phyloP scores from a whole-genome alignment of 2,888 invertebrate genomes.

The Eremobia ochroleuca region DNA sequence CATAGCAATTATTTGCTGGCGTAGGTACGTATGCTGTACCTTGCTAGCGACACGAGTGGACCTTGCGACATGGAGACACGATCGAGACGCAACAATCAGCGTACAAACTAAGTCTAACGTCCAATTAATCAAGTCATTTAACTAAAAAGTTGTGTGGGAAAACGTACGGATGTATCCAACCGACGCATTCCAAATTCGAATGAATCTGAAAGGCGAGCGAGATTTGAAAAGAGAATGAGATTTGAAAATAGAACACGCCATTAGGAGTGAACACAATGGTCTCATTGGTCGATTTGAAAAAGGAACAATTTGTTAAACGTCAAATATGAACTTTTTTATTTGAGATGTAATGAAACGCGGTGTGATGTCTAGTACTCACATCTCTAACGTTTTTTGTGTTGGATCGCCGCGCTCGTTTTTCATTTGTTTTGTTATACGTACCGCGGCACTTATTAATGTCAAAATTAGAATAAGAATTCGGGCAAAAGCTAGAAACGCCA shows the following conservation, averaged over 20 bases:
- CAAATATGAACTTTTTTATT: constrained; percentile 91
- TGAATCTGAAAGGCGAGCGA: constrained; percentile 89
- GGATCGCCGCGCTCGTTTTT: constrained; percentile 84
- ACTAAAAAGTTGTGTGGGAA: constrained; percentile 90
- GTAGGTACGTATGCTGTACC: constrained; percentile 55
- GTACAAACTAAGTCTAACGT: constrained; percentile 81
- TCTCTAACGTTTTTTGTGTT: constrained; percentile 86
- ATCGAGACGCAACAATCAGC: constrained; percentile 60
- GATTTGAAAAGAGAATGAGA: constrained; percentile 91
- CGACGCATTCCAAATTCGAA: constrained; percentile 90
- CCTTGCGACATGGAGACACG: constrained; percentile 50
- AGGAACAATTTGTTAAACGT: constrained; percentile 91
- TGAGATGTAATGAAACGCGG: constrained; percentile 89
- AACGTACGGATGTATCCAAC: constrained; percentile 83
- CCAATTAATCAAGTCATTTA: constrained; percentile 90
- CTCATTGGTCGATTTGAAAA: constrained; percentile 91
- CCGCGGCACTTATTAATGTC: constrained; percentile 85
- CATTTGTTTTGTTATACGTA: constrained; percentile 86
- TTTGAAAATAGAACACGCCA: constrained; percentile 91
- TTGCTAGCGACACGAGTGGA: constrained; percentile 38
- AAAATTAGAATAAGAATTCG: constrained; percentile 85
- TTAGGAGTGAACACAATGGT: constrained; percentile 90
- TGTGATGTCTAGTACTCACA: constrained; percentile 87
- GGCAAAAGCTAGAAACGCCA: constrained; percentile 82
- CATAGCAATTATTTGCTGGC: constrained; percentile 71